A percentile compares a stretch with the other conserved stretches of the same genome.
Conservation (phyloP, 2,888 invertebrate genomes). For the Arge pagana region DNA sequence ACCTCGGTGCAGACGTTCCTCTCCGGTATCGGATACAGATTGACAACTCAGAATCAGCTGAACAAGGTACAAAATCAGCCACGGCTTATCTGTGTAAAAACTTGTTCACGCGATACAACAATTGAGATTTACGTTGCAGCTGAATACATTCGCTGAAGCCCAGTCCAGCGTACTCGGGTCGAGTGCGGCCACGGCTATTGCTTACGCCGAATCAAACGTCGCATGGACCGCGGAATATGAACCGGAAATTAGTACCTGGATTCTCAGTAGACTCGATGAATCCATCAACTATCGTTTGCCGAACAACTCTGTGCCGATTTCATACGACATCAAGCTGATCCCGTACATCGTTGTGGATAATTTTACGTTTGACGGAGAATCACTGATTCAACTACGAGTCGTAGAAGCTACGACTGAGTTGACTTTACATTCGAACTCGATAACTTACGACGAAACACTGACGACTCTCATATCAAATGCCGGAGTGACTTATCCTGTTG, state of each 20-base stretch:
- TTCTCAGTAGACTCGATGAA: too few species aligned
- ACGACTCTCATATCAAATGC: conserved; percentile 32
- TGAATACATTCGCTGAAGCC: too few species aligned
- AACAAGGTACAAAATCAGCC: too few species aligned
- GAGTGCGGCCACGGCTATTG: neutral
- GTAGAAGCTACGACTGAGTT: conserved; percentile 50
- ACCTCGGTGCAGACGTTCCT: conserved; percentile 1
- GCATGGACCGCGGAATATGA: conserved; percentile 15
- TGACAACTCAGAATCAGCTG: conserved; percentile 22
- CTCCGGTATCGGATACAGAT: conserved; percentile 16
- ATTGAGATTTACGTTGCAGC: too few species aligned
- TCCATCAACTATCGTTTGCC: conserved; percentile 61
- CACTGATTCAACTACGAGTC: conserved; percentile 28
- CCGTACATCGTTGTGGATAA: conserved; percentile 58
- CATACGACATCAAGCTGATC: conserved; percentile 61
- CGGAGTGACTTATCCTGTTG: conserved; percentile 24
- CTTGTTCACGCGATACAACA: too few species aligned
- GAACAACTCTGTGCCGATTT: conserved; percentile 59
- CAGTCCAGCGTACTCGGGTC: too few species aligned
- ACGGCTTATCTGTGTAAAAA: too few species aligned
- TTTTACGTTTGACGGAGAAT: conserved; percentile 35
- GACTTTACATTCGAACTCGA: conserved; percentile 56
- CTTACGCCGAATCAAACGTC: conserved; percentile 10
- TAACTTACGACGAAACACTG: conserved; percentile 46
- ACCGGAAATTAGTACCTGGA: neutral